phyloP scores from a whole-genome alignment of 2,888 invertebrate genomes.

The Ephialtes manifestator region DNA sequence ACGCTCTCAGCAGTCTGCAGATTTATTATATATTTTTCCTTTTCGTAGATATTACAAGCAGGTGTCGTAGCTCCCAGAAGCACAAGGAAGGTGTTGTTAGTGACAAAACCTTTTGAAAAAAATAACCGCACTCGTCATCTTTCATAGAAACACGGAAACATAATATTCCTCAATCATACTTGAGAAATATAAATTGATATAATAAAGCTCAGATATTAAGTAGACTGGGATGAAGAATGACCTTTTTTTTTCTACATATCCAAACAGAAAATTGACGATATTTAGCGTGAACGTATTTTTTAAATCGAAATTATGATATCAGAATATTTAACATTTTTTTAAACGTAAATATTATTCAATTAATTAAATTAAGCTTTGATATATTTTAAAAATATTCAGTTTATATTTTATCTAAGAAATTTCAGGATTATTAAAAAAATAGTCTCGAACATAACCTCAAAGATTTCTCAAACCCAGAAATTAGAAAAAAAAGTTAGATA shows the following conservation, averaged over 20 bases:
- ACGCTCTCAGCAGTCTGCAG: constrained; percentile 49
- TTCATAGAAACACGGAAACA: constrained; percentile 11
- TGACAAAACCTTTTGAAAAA: constrained; percentile 20
- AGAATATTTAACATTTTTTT: too few relatives aligned
- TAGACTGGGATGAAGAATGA: constrained; percentile 33
- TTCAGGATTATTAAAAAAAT: too few relatives aligned
- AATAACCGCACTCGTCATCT: constrained; percentile 18
- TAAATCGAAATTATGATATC: too few relatives aligned
- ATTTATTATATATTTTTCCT: constrained; percentile 61
- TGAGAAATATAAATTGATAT: constrained; percentile 13
- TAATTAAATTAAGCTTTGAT: too few relatives aligned
- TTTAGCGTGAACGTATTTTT: too few relatives aligned
- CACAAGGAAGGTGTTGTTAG: constrained; percentile 16
- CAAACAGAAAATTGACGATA: constrained; percentile 40
- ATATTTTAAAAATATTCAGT: too few relatives aligned
- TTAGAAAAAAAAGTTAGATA: too few relatives aligned
- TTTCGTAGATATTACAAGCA: constrained; percentile 55
- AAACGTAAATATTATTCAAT: too few relatives aligned
- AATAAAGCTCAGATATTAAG: constrained; percentile 20
- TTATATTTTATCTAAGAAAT: too few relatives aligned
- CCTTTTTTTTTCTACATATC: constrained; percentile 39
- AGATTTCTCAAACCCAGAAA: too few relatives aligned
- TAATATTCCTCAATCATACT: constrained; percentile 16
- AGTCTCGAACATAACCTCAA: too few relatives aligned
- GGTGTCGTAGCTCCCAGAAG: constrained; percentile 62